Conservation (phyloP, 2,797 vertebrate species). For the Characodon lateralis region DNA sequence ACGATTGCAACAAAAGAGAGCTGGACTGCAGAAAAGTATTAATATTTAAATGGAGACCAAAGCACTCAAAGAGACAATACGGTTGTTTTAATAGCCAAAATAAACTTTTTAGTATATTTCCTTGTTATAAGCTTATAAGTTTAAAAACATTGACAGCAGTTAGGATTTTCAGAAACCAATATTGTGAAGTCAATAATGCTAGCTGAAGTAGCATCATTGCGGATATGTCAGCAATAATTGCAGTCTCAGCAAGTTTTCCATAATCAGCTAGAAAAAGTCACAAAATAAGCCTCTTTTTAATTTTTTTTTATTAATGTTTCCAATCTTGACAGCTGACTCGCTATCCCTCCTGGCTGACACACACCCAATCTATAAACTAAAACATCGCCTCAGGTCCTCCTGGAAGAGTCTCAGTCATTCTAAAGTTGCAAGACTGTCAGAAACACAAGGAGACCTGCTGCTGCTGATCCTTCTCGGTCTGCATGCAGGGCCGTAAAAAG, state of each 20-base stretch:
- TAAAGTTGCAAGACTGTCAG: conserved; percentile 6
- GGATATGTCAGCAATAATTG: neutral
- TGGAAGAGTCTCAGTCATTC: neutral
- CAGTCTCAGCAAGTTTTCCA: neutral
- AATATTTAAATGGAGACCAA: neutral
- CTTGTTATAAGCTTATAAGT: neutral
- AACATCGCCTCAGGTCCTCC: neutral
- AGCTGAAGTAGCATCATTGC: neutral
- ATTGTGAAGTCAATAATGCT: neutral
- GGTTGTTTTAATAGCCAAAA: neutral
- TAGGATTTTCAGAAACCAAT: neutral
- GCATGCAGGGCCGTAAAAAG: neutral
- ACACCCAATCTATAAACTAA: neutral
- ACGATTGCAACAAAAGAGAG: neutral
- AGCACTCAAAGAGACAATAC: neutral
- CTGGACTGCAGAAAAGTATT: neutral
- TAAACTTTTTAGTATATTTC: neutral
- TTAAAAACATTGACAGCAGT: neutral
- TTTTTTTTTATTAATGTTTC: neutral
- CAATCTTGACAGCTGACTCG: neutral
- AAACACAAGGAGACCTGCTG: conserved; percentile 3
- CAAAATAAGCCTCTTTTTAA: neutral
- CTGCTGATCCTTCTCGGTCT: conserved; percentile 9
- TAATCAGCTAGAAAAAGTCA: neutral
- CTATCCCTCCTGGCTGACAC: neutral